Base-by-base conservation (phyloP, 2,113 vertebrate genomes). In the Spizaetus ornatus region DNA sequence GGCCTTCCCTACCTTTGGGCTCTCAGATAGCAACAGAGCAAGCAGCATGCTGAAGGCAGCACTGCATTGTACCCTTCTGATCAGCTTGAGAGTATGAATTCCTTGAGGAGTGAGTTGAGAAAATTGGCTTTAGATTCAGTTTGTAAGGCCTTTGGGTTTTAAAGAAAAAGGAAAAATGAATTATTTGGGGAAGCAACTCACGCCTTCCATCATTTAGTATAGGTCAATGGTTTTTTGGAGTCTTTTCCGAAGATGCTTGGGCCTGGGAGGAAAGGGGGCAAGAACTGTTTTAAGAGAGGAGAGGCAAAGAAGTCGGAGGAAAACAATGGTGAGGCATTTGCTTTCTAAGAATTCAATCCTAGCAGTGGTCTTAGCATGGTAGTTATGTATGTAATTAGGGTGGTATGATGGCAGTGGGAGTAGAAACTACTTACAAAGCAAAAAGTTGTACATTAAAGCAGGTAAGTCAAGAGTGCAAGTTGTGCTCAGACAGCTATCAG, bases 361-460 rank as follows among this genome's bases (percentile, higher is more conserved):
- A 93, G 83, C 86, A 81, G 38, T 92, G 53, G 71, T 72, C 77
- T 88, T 90, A 61, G 50, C 38, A 25, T 80, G 26, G 53, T 93
- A 88, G 62, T 95, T 90, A 81, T 4, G 13, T 89, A 85, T 79
- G 23, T 93, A 96, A 95, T 87, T 85, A 97, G 47, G 40, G 53
- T 89, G 32, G 19, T 92, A 42, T 9, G 31, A 65, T 58, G 61
- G 61, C 76, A 56, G 21, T 74, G 73, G 83, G 84, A 97, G 38
- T 40, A 89, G 78, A 73, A 95, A 77, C 79, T 88, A 65, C 94
- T 90, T 89, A 59, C 29, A 67, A 69, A 94, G 67, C 81, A 88
- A 69, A 27, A 95, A 89, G 66, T 65, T 94, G 40, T 50, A 43
- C 82, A 25, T 96, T 96, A 95, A 96, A 95, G 76, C 43, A 70